Evolutionary conservation across 2,113 vertebrate species (phyloP).

Genomic region (Clarias gariepinus): DNA sequence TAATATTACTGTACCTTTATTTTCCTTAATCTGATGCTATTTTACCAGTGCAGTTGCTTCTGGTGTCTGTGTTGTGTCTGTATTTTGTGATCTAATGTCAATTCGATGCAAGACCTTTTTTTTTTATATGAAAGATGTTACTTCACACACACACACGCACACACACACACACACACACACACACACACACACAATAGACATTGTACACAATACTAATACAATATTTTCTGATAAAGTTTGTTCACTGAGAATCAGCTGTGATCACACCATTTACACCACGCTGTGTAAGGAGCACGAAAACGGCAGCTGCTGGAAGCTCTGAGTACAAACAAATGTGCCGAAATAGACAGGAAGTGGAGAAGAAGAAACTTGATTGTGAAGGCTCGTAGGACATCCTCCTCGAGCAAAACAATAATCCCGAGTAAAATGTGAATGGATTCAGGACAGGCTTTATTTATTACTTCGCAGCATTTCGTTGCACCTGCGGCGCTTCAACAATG

Average conservation of each 20-base stretch:
- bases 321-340: constrained; percentile 49
- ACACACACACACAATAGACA: neutral
- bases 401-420: constrained; percentile 54
- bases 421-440: constrained; percentile 43
- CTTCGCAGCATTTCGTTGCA: constrained; percentile 21
- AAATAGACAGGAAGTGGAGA: constrained; percentile 39
- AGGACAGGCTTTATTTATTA: constrained; percentile 59
- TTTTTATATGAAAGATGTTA: neutral
- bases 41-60: neutral
- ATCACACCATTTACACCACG: constrained; percentile 55
- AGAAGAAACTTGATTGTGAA: constrained; percentile 50
- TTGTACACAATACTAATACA: constrained; percentile 1
- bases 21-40: constrained; percentile 14
- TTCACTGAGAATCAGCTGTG: constrained; percentile 13
- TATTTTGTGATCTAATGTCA: constrained; percentile 25
- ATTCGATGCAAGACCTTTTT: constrained; percentile 1
- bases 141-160: neutral
- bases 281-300: constrained; percentile 62
- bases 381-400: constrained; percentile 43
- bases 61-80: neutral
- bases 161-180: neutral
- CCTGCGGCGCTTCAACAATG: constrained; percentile 57
- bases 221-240: constrained; percentile 14
- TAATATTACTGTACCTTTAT: neutral
- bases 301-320: constrained; percentile 56